These are phyloP conservation scores for Lagorchestes hirsutus DNA, from an alignment of 2,797 vertebrate genomes.

Conservation along the genomic window DNA sequence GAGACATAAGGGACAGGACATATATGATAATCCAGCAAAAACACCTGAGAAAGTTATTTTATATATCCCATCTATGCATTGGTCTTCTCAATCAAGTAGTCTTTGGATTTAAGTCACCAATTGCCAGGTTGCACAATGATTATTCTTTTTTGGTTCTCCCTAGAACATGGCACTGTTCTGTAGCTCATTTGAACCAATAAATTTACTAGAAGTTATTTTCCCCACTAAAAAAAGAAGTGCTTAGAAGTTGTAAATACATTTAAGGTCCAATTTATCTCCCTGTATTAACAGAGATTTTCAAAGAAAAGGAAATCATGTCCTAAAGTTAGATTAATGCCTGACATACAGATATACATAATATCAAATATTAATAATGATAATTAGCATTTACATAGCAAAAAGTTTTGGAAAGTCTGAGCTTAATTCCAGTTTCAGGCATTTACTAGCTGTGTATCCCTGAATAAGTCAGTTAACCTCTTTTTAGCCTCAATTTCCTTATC, in stretches of 20 bases:
- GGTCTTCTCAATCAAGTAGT: not conserved
- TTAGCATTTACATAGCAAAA: not conserved
- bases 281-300: not conserved
- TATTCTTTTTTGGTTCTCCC: not conserved
- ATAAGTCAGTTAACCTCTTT: not conserved
- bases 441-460: not conserved
- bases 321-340: not conserved
- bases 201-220: not conserved
- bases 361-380: not conserved
- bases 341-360: not conserved
- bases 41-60: not conserved
- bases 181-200: not conserved
- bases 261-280: not conserved
- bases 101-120: not conserved
- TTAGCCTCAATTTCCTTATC: not conserved
- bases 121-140: not conserved
- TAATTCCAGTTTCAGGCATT: not conserved
- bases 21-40: not conserved
- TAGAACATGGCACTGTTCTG: not conserved
- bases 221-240: not conserved
- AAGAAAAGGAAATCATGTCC: not conserved
- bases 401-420: not conserved
- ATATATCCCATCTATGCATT: not conserved
- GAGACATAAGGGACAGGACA: not conserved
- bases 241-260: not conserved